Conservation (phyloP, 2,888 invertebrate species). For the Tiphia femorata region DNA sequence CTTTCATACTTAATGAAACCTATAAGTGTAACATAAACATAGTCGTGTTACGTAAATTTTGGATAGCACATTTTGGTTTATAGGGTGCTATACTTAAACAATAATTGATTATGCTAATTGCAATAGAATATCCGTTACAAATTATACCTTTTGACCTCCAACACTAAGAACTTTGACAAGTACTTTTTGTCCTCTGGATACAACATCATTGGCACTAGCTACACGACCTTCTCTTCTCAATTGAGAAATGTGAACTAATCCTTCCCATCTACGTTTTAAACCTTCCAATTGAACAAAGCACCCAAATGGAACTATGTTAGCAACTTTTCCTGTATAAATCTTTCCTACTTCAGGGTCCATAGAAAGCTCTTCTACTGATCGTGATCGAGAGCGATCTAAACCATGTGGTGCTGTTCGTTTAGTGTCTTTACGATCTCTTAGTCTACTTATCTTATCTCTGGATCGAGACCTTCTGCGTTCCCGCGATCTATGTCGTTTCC, state of each 20-base stretch:
- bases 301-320: conserved; percentile 97
- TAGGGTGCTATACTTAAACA: neutral
- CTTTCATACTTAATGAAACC: conserved; percentile 98
- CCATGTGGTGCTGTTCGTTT: conserved; percentile 59
- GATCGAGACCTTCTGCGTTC: conserved; percentile 42
- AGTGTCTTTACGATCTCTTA: conserved; percentile 52
- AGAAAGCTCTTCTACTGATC: conserved; percentile 73
- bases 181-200: conserved; percentile 88
- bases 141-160: conserved; percentile 85
- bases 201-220: conserved; percentile 93
- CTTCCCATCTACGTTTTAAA: conserved; percentile 90
- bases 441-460: conserved; percentile 54
- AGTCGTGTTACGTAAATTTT: neutral
- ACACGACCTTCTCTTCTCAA: conserved; percentile 93
- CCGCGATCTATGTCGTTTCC: conserved; percentile 18
- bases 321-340: conserved; percentile 94
- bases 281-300: conserved; percentile 98
- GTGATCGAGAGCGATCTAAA: conserved; percentile 52
- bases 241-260: conserved; percentile 97
- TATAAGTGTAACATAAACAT: conserved; percentile 74
- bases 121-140: neutral
- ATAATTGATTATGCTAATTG: neutral
- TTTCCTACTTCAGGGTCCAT: conserved; percentile 85
- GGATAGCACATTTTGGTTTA: neutral
- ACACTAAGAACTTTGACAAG: conserved; percentile 90